Conservation (phyloP, 1,140 invertebrate species). For the Pygmarrhopalites habei region DNA sequence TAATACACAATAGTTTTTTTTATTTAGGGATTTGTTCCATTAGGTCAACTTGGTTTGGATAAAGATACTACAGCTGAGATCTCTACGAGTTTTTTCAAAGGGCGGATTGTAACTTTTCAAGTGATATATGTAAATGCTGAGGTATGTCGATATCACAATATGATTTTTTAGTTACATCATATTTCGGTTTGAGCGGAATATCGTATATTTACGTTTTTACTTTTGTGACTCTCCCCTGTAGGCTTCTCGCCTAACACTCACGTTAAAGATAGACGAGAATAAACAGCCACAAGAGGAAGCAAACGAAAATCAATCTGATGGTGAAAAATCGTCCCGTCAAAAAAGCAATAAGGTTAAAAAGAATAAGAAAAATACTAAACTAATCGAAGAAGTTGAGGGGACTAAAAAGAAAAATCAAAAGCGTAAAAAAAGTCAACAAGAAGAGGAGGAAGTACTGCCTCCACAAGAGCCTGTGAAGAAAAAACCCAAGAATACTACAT, state of each 20-base stretch:
- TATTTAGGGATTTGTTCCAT: constrained; percentile 4
- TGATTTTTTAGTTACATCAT: neutral
- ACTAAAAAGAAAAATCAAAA: constrained; percentile 11
- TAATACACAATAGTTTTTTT: neutral
- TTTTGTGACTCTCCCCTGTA: too few relatives aligned
- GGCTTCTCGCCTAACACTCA: too few relatives aligned
- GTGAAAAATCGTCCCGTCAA: too few relatives aligned
- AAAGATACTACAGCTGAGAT: neutral
- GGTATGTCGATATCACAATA: neutral
- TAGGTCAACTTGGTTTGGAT: neutral
- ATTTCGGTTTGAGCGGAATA: too few relatives aligned
- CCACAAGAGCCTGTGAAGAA: too few relatives aligned
- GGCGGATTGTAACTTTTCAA: constrained; percentile 43
- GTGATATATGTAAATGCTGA: constrained; percentile 37
- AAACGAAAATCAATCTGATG: neutral
- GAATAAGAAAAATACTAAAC: constrained; percentile 13
- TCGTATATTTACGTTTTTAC: too few relatives aligned
- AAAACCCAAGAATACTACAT: constrained; percentile 9
- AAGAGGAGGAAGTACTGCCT: neutral
- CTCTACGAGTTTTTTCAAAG: constrained; percentile 41
- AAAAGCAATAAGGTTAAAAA: too few relatives aligned
- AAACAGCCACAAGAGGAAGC: neutral
- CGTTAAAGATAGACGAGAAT: too few relatives aligned
- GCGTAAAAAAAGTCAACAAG: constrained; percentile 25
- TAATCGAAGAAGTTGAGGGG: neutral